Percentiles rank a stretch among this genome's conserved stretches.
These are phyloP conservation scores for Albula glossodonta DNA, from an alignment of 2,113 vertebrate species.

Conservation along the genomic window DNA sequence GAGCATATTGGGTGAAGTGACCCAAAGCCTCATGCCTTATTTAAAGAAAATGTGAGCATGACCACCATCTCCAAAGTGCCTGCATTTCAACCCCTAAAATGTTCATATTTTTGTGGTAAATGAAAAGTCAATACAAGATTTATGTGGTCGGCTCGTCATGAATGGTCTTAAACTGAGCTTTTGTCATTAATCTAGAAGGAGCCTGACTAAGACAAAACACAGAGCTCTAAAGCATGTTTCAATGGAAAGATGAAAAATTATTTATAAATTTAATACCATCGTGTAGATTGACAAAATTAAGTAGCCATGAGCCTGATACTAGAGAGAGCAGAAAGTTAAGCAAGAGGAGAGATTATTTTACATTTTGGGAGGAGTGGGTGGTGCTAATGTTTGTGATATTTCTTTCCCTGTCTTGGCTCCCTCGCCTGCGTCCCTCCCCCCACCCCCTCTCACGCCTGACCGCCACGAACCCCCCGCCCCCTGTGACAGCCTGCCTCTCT, in stretches of 20 bases:
- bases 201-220: neutral
- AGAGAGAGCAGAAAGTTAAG: neutral
- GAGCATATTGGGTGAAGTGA: conserved; percentile 4
- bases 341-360: neutral
- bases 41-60: conserved; percentile 23
- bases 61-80: conserved; percentile 20
- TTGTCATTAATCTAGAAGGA: conserved; percentile 1
- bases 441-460: neutral
- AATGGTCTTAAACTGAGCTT: neutral
- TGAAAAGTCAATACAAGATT: conserved; percentile 15
- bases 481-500: conserved; percentile 61
- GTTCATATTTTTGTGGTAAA: conserved; percentile 5
- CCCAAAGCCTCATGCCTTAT: conserved; percentile 27
- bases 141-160: neutral
- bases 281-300: neutral
- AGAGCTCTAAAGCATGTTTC: neutral
- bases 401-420: neutral
- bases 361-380: neutral
- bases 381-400: neutral
- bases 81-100: conserved; percentile 14
- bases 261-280: neutral
- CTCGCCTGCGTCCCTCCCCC: neutral
- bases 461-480: conserved; percentile 35
- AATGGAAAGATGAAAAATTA: neutral
- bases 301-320: neutral